A percentile compares a stretch with the other conserved stretches of the same genome.
These are phyloP conservation scores for Sebastes cheni DNA, from an alignment of 2,797 vertebrate species.

Conservation along the genomic window DNA sequence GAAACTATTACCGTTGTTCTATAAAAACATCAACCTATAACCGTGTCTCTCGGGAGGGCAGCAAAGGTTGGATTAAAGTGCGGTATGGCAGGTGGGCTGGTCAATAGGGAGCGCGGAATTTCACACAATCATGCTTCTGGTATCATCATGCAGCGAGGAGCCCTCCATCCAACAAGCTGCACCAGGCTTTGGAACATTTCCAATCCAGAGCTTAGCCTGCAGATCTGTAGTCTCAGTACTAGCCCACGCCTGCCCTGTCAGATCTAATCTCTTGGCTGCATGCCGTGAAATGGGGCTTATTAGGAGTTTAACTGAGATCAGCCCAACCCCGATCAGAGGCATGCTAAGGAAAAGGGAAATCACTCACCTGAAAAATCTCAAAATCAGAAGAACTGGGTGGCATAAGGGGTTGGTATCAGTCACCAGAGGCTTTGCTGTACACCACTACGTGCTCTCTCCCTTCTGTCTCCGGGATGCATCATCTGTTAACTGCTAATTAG, in stretches of 20 bases:
- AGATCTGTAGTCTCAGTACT: conserved; percentile 71
- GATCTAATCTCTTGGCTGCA: conserved; percentile 73
- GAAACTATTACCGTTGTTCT: background rate
- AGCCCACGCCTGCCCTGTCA: conserved; percentile 73
- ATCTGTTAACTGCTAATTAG: conserved; percentile 74
- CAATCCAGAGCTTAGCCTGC: conserved; percentile 72
- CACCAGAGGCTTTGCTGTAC: conserved; percentile 55
- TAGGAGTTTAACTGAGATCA: conserved; percentile 77
- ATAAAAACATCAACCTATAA: conserved; percentile 15
- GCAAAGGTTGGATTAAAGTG: conserved; percentile 18
- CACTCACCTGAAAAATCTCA: conserved; percentile 62
- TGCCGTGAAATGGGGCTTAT: conserved; percentile 77
- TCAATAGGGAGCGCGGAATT: conserved; percentile 19
- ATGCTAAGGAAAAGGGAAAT: conserved; percentile 42
- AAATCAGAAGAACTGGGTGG: conserved; percentile 61
- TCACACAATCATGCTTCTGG: conserved; percentile 23
- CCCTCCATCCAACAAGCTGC: conserved; percentile 44
- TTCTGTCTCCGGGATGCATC: conserved; percentile 63
- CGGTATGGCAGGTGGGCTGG: conserved; percentile 18
- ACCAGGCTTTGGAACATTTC: conserved; percentile 63
- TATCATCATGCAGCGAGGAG: conserved; percentile 34
- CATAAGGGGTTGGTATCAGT: conserved; percentile 49
- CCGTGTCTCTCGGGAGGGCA: background rate
- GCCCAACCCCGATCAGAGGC: conserved; percentile 50
- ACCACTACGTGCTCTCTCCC: conserved; percentile 31